phyloP scores from a whole-genome alignment of 2,888 invertebrate species.

The Fragum fragum region DNA sequence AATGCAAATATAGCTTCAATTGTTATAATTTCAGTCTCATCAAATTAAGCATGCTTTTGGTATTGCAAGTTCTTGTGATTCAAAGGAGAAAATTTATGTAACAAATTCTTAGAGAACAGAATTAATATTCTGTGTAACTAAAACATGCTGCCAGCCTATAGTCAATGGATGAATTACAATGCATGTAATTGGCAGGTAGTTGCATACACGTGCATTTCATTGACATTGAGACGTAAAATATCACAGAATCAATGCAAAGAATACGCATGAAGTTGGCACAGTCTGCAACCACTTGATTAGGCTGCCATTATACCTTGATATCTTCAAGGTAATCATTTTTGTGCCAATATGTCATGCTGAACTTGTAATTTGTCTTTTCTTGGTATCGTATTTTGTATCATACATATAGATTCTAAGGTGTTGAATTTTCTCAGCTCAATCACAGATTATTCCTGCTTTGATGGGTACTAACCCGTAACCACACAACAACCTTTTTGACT shows the following conservation, averaged over 20 bases:
- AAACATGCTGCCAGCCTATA: background rate
- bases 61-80: too few species aligned
- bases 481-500: too few species aligned
- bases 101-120: background rate
- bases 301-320: background rate
- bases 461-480: too few species aligned
- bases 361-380: background rate
- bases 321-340: background rate
- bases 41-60: too few species aligned
- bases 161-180: slow-evolving; percentile 11
- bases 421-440: too few species aligned
- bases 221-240: background rate
- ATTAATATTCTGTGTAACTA: background rate
- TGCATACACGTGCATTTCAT: slow-evolving; percentile 9
- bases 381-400: too few species aligned
- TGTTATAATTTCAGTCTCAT: too few species aligned
- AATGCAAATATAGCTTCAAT: too few species aligned
- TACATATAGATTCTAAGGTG: too few species aligned
- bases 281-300: background rate
- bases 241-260: background rate
- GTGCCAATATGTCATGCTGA: background rate
- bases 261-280: slow-evolving; percentile 10
- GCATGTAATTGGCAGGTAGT: slow-evolving; percentile 1
- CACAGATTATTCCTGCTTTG: too few species aligned
- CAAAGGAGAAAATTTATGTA: too few species aligned